phyloP scores from a whole-genome alignment of 2,113 vertebrate genomes.

The Nothobranchius kuhntae region DNA sequence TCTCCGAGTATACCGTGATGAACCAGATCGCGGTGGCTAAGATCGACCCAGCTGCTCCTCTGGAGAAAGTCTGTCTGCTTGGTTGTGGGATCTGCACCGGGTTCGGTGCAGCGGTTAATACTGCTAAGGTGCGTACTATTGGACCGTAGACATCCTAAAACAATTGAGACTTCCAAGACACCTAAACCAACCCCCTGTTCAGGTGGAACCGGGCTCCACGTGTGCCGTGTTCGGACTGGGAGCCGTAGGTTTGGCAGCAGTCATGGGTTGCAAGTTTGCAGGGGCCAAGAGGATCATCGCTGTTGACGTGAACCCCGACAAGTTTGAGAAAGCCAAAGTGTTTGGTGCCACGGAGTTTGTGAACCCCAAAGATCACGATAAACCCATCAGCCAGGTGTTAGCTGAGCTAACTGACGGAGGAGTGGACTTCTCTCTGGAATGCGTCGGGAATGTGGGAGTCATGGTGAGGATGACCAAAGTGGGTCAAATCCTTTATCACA shows the following conservation, averaged over 20 bases:
- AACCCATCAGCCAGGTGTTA: constrained; percentile 81
- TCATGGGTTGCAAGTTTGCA: constrained; percentile 84
- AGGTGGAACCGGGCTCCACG: constrained; percentile 70
- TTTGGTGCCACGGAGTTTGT: constrained; percentile 83
- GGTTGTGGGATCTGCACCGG: constrained; percentile 84
- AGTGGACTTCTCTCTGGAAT: constrained; percentile 84
- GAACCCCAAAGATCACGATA: constrained; percentile 76
- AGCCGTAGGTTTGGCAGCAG: constrained; percentile 83
- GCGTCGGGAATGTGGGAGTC: constrained; percentile 74
- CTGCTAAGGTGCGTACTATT: constrained; percentile 72
- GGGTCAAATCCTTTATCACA: accelerated
- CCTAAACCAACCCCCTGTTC: not conserved
- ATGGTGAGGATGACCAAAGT: constrained; percentile 68
- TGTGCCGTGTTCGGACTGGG: constrained; percentile 86
- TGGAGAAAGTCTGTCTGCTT: constrained; percentile 84
- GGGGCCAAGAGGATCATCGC: constrained; percentile 83
- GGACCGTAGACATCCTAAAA: not conserved
- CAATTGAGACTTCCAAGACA: not conserved
- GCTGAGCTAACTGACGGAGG: constrained; percentile 80
- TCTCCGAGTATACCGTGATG: constrained; percentile 86
- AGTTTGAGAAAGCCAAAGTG: constrained; percentile 80
- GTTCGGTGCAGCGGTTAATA: constrained; percentile 85
- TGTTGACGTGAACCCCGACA: constrained; percentile 81
- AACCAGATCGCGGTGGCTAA: constrained; percentile 77
- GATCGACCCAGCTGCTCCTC: constrained; percentile 79